Conservation (phyloP, 1,140 invertebrate species). For the Brachionus paranguensis region DNA sequence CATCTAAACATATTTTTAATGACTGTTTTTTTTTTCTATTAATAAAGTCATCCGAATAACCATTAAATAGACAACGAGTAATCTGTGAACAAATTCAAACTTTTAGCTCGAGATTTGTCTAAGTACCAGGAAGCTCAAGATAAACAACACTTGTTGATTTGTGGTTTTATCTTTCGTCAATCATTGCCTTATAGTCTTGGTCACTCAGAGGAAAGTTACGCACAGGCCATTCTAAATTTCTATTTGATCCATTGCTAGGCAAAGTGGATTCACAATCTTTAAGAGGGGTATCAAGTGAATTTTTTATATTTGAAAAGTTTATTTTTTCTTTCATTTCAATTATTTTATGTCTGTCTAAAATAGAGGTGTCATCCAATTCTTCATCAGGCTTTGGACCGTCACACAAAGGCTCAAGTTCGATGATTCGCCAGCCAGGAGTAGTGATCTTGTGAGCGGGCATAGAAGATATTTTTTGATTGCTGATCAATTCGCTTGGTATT, state of each 20-base stretch:
- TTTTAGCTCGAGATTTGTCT: slow-evolving; percentile 25
- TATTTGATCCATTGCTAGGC: background rate
- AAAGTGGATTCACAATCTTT: background rate
- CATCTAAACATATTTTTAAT: background rate
- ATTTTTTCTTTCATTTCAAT: background rate
- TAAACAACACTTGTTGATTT: background rate
- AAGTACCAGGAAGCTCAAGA: background rate
- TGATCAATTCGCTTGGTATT: background rate
- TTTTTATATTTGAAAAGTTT: background rate
- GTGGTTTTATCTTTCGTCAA: background rate
- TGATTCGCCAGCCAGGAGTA: background rate
- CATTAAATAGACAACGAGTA: slow-evolving; percentile 2
- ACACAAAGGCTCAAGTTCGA: background rate
- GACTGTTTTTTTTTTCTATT: slow-evolving; percentile 5
- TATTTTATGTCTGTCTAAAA: background rate
- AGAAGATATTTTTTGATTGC: background rate
- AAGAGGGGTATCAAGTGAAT: background rate
- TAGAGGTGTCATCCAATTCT: background rate
- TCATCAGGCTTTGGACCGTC: background rate
- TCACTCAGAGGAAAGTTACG: background rate
- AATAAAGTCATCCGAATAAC: background rate
- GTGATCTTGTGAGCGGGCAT: background rate
- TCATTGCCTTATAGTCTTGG: background rate
- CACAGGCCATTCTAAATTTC: background rate
- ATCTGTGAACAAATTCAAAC: background rate